phyloP scores from a whole-genome alignment of 2,797 vertebrate species.

The Pelodytes ibericus region DNA sequence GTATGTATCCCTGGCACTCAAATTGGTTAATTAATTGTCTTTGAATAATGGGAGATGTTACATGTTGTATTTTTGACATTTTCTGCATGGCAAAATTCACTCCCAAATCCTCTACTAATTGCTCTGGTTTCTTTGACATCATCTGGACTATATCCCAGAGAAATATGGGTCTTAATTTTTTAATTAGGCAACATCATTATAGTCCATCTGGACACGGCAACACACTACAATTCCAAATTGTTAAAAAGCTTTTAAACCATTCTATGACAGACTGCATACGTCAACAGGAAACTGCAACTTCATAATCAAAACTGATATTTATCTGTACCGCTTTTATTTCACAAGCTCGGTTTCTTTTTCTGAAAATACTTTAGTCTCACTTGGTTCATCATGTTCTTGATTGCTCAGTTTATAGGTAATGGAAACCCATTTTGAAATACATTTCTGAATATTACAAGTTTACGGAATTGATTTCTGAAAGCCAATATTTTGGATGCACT shows the following conservation, averaged over 20 bases:
- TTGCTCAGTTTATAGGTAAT: not conserved
- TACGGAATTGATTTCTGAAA: no score
- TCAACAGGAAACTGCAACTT: slow-evolving; percentile 27
- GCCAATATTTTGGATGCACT: no score
- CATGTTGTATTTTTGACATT: slow-evolving; percentile 21
- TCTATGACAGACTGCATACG: slow-evolving; percentile 40
- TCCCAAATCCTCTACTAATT: slow-evolving; percentile 39
- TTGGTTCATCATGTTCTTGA: not conserved
- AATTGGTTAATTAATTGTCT: not conserved
- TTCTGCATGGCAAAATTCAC: slow-evolving; percentile 19
- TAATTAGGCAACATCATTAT: slow-evolving; percentile 41
- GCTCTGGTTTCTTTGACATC: slow-evolving; percentile 39
- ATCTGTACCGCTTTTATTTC: not conserved
- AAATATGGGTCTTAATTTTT: slow-evolving; percentile 44
- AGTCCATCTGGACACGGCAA: slow-evolving; percentile 46
- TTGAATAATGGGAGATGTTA: not conserved
- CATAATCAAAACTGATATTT: not conserved
- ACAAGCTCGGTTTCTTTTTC: no score
- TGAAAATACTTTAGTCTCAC: not conserved
- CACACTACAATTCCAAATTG: slow-evolving; percentile 19
- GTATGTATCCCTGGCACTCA: not conserved
- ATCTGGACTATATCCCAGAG: slow-evolving; percentile 39
- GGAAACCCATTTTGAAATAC: not conserved
- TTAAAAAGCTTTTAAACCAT: slow-evolving; percentile 19
- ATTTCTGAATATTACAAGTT: no score